A percentile compares a stretch with the other conserved stretches of the same genome.
phyloP scores from a whole-genome alignment of 2,113 vertebrate genomes.

The Nerophis ophidion region DNA sequence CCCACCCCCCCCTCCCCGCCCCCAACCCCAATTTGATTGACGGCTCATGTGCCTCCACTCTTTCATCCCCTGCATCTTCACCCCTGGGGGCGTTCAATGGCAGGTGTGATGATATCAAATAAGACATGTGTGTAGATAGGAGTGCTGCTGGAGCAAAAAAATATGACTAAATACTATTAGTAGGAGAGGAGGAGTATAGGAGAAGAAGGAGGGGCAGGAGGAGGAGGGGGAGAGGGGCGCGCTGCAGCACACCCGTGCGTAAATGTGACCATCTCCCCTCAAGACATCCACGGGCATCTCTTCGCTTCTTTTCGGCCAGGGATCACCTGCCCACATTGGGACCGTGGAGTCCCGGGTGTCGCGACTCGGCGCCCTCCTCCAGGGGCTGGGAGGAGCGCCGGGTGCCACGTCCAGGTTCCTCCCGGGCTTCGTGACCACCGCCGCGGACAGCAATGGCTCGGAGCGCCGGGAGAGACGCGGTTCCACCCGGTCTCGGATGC shows the following conservation, averaged over 20 bases:
- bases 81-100: too few species aligned
- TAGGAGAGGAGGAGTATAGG: conserved; percentile 7
- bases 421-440: conserved; percentile 60
- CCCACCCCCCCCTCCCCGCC: neutral
- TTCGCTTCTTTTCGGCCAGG: conserved; percentile 13
- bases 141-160: too few species aligned
- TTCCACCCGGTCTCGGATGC: conserved; percentile 63
- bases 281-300: conserved; percentile 26
- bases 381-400: conserved; percentile 62
- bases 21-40: neutral
- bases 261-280: conserved; percentile 46
- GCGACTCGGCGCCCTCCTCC: conserved; percentile 66
- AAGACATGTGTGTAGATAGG: too few species aligned
- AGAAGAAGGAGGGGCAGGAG: conserved; percentile 2
- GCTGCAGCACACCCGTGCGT: conserved; percentile 45
- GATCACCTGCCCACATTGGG: conserved; percentile 29
- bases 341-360: conserved; percentile 64
- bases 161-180: neutral
- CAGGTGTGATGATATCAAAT: too few species aligned
- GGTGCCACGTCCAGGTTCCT: conserved; percentile 58
- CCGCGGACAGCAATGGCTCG: conserved; percentile 48
- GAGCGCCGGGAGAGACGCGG: conserved; percentile 64
- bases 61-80: neutral
- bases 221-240: conserved; percentile 18
- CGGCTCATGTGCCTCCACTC: neutral